A percentile compares a stretch with the other conserved stretches of the same genome.
phyloP scores from a whole-genome alignment of 53 echinoderm and acorn worm species.

The Actinopyga echinites region DNA sequence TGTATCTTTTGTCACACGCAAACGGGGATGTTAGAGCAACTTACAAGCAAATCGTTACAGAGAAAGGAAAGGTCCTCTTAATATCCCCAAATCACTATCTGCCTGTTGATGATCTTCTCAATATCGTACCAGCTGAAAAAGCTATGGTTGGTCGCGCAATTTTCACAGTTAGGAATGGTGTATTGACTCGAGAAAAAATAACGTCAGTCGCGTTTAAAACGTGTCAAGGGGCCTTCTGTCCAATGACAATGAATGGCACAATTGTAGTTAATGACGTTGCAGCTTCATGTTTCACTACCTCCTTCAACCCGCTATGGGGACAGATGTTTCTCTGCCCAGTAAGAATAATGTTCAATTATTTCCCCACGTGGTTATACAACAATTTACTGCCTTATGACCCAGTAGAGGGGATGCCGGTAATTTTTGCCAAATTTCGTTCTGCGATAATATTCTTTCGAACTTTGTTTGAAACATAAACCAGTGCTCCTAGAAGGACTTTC shows the following conservation, averaged over 20 bases:
- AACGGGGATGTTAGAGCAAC: not conserved
- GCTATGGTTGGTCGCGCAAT: not conserved
- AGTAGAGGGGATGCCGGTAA: not conserved
- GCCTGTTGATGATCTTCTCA: not conserved
- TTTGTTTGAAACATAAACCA: too few species aligned
- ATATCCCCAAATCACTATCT: not conserved
- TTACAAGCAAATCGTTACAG: not conserved
- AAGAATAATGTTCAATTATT: not conserved
- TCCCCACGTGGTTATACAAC: not conserved
- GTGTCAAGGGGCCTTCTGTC: not conserved
- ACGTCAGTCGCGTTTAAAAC: not conserved
- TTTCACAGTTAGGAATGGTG: not conserved
- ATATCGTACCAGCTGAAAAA: not conserved
- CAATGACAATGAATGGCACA: slow-evolving; percentile 17
- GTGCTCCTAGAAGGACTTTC: too few species aligned
- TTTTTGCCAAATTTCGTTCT: not conserved
- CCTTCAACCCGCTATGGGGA: not conserved
- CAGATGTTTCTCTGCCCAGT: not conserved
- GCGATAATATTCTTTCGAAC: not conserved
- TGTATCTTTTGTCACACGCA: not conserved
- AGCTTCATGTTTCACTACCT: slow-evolving; percentile 7
- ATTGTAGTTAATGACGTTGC: slow-evolving; percentile 23
- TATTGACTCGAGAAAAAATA: not conserved
- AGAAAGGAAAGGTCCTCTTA: not conserved
- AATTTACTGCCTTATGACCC: not conserved